Percentiles rank a stretch among this genome's conserved stretches.
These are phyloP conservation scores for Bacillus rossius DNA, from an alignment of 1,140 invertebrate genomes.

Conservation along the genomic window DNA sequence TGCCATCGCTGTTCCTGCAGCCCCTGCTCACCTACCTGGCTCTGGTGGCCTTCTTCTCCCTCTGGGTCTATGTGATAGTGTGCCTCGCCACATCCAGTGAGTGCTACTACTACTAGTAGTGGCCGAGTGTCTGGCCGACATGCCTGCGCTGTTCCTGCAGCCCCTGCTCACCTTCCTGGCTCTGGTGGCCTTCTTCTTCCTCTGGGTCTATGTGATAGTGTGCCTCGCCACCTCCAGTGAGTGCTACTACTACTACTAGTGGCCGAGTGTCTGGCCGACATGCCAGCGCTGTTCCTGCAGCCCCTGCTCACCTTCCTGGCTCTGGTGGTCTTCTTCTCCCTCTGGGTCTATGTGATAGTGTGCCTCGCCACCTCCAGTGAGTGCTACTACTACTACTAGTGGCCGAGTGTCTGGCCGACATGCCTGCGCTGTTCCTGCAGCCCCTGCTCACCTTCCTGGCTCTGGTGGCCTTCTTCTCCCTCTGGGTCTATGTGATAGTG, in stretches of 20 bases:
- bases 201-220: slow-evolving; percentile 77
- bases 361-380: slow-evolving; percentile 65
- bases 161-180: slow-evolving; percentile 80
- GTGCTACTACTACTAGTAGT: too few relatives aligned
- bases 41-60: slow-evolving; percentile 71
- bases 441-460: slow-evolving; percentile 80
- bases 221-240: slow-evolving; percentile 65
- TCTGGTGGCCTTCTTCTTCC: slow-evolving; percentile 70
- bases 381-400: too few relatives aligned
- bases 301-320: slow-evolving; percentile 80
- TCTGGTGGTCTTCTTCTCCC: slow-evolving; percentile 71
- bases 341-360: slow-evolving; percentile 77
- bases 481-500: slow-evolving; percentile 77
- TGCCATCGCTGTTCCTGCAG: slow-evolving; percentile 83
- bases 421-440: slow-evolving; percentile 83
- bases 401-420: too few relatives aligned
- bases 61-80: slow-evolving; percentile 77
- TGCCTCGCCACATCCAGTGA: slow-evolving; percentile 65
- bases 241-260: too few relatives aligned
- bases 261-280: too few relatives aligned
- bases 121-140: too few relatives aligned
- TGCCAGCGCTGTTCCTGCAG: slow-evolving; percentile 83
- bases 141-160: slow-evolving; percentile 83
- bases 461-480: slow-evolving; percentile 71
- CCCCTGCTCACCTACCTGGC: slow-evolving; percentile 80